Evolutionary conservation across 1,140 invertebrate species (phyloP).

Genomic region (Tyrophagus putrescentiae): DNA sequence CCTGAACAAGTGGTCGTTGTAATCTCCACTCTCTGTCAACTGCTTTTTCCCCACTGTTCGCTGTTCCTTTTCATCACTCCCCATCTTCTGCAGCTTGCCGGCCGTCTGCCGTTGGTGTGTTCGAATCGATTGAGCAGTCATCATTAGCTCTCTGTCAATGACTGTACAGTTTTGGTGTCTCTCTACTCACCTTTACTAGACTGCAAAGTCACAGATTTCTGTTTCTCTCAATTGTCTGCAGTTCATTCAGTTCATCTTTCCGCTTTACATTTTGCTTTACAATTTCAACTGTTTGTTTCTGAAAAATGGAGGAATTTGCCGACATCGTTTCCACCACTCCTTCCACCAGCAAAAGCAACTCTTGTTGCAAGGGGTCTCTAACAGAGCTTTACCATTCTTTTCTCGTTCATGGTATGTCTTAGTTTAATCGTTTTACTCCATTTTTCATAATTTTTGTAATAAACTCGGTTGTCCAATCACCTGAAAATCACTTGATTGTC

Average conservation of each 20-base stretch:
- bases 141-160: too few relatives aligned
- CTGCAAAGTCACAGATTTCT: neutral
- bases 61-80: neutral
- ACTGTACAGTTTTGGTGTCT: neutral
- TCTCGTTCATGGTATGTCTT: neutral
- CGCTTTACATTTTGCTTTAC: neutral
- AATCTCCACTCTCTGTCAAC: neutral
- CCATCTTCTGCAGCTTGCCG: neutral
- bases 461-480: too few relatives aligned
- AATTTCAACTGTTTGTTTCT: neutral
- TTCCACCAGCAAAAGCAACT: neutral
- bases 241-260: neutral
- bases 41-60: neutral
- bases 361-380: neutral
- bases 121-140: too few relatives aligned
- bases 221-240: neutral
- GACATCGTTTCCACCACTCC: neutral
- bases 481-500: too few relatives aligned
- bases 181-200: neutral
- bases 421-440: too few relatives aligned
- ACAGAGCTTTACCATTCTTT: neutral
- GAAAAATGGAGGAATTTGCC: constrained; percentile 8
- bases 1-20: constrained; percentile 1
- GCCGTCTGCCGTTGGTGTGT: neutral
- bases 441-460: too few relatives aligned